Conservation (phyloP, 2,113 vertebrate genomes). For the Empidonax alnorum region DNA sequence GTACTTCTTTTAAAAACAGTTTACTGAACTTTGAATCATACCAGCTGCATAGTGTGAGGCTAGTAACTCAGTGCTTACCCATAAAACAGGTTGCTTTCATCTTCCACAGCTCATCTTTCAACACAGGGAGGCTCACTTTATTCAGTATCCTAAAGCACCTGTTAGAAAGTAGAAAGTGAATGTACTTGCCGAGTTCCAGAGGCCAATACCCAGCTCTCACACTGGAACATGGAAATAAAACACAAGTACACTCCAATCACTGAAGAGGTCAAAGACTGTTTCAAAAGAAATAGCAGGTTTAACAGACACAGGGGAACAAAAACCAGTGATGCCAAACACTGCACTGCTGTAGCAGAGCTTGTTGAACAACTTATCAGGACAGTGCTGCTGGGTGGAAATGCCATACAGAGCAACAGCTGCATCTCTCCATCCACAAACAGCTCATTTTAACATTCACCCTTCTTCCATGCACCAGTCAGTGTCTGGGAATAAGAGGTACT, state of each 20-base stretch:
- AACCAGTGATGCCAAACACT: background rate
- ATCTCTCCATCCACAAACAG: background rate
- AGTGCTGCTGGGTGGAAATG: background rate
- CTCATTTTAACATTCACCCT: background rate
- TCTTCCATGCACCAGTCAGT: fast-evolving
- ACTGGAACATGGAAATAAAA: fast-evolving
- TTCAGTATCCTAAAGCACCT: background rate
- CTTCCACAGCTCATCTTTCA: background rate
- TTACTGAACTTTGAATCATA: background rate
- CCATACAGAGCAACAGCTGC: background rate
- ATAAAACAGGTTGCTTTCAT: background rate
- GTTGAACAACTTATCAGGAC: background rate
- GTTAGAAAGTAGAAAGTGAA: background rate
- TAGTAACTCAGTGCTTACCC: background rate
- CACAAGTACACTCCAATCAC: background rate
- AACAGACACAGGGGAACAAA: background rate
- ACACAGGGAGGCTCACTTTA: fast-evolving
- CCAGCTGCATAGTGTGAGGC: background rate
- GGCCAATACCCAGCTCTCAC: background rate
- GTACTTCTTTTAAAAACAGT: background rate
- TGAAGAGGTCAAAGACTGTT: background rate
- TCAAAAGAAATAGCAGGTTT: background rate
- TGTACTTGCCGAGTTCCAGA: background rate
- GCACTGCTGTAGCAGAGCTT: background rate
- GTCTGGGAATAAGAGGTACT: fast-evolving